Evolutionary conservation across 2,888 invertebrate species (phyloP), one percentile per base, ranked within the genome.

Genomic region (Eupithecia inturbata): DNA sequence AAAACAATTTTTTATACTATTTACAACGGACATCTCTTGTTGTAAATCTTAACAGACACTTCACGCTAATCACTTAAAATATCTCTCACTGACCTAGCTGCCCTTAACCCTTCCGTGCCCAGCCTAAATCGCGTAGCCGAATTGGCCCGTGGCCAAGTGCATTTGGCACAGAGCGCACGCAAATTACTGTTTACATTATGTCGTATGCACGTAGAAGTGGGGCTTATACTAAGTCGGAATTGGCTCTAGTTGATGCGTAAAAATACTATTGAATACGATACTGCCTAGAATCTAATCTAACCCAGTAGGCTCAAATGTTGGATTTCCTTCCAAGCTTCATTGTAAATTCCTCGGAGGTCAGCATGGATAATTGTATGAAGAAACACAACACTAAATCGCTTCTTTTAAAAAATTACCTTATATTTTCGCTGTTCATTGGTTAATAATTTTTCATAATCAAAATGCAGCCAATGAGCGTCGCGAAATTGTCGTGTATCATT

Each of bases 181-280:
- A 88, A 90, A 91, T 90, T 87, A 89, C 85, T 89, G 87, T 89
- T 89, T 87, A 86, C 87, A 86, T 85, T 85, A 79, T 80, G 74
- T 80, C 77, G 73, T 75, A 72, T 77, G 78, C 75, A 78, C 57
- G 73, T 77, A 77, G 71, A 71, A 36, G 57, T 26, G 41, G 33
- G 73, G 72, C 70, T 71, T 71, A 73, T 71, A 49, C 49, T 28
- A 71, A 68, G 75, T 69, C 70, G 73, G 72, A 73, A 80, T 78
- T 74, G 68, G 72, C 26, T 70, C 67, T 66, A 71, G 66, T 57
- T 57, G 66, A 66, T 39, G 36, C 36, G 36, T 66, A 36, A 64
- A 36, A 64, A 36, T n/a, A 66, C 33, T 63, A 36, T 39, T 12
- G 31, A 36, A 36, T 36, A 49, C 28, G 28, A 16, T 22, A 57